These are phyloP conservation scores for Folsomia manolachei DNA, from an alignment of 2,888 invertebrate species.

Conservation along the genomic window DNA sequence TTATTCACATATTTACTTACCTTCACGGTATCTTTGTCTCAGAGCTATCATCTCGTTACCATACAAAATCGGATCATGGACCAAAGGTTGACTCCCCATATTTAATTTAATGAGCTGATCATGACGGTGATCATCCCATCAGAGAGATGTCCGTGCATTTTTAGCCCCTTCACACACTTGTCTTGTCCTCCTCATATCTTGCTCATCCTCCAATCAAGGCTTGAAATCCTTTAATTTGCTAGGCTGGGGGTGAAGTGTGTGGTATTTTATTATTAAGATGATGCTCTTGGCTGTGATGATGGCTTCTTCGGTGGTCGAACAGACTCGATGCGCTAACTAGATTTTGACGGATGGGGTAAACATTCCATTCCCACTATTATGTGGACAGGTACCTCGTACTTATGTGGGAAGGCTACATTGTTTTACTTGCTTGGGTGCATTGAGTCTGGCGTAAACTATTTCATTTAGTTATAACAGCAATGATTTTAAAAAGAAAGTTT, in stretches of 20 bases:
- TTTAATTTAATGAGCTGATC: slow-evolving; percentile 20
- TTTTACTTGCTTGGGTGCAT: too few species aligned
- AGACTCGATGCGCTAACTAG: slow-evolving; percentile 17
- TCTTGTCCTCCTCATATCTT: neutral
- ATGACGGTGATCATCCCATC: slow-evolving; percentile 14
- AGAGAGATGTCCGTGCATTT: neutral
- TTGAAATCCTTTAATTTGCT: neutral
- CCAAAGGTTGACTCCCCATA: neutral
- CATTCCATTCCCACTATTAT: neutral
- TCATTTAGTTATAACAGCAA: too few species aligned
- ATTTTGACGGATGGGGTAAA: slow-evolving; percentile 14
- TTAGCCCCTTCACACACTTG: slow-evolving; percentile 1
- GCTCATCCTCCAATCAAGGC: neutral
- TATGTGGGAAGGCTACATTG: too few species aligned
- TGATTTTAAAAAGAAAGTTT: too few species aligned
- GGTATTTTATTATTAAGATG: neutral
- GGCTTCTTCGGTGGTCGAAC: slow-evolving; percentile 21
- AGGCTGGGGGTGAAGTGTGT: slow-evolving; percentile 1
- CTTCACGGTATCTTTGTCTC: neutral
- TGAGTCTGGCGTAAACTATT: too few species aligned
- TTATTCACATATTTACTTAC: neutral
- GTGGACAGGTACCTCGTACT: too few species aligned
- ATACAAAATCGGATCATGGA: too few species aligned
- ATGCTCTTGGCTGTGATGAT: neutral
- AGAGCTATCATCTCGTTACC: neutral